These are phyloP conservation scores for Hemibagrus guttatus DNA, from an alignment of 2,797 vertebrate species.

Conservation along the genomic window DNA sequence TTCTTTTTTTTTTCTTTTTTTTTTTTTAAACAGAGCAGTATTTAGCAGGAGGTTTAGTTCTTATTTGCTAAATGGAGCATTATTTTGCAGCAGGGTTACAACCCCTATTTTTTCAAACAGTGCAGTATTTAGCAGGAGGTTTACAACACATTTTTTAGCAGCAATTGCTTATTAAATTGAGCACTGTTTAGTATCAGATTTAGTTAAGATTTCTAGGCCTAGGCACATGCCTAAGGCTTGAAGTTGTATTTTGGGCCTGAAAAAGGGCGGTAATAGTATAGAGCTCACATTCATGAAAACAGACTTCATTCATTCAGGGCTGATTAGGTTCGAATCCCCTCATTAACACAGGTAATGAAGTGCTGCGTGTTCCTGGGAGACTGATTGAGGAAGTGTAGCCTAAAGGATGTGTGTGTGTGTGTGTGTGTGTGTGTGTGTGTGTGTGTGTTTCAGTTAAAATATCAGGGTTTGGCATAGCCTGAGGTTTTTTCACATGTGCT, in stretches of 20 bases:
- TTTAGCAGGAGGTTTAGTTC: background rate
- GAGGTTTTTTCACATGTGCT: background rate
- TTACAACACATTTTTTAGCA: too few relatives aligned
- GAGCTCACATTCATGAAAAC: background rate
- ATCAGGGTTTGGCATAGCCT: background rate
- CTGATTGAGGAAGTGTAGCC: background rate
- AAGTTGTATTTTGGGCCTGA: background rate
- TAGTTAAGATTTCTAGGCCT: too few relatives aligned
- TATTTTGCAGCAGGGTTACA: background rate
- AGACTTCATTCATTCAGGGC: background rate
- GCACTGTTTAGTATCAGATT: too few relatives aligned
- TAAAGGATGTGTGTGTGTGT: background rate
- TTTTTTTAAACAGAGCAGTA: too few relatives aligned
- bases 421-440: background rate
- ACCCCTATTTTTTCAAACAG: background rate
- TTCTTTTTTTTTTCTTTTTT: too few relatives aligned
- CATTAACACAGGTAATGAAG: constrained; percentile 36
- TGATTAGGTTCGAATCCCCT: constrained; percentile 9
- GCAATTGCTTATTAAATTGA: too few relatives aligned
- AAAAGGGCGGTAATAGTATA: background rate
- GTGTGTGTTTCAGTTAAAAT: background rate
- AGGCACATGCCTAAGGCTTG: background rate
- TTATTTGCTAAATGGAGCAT: background rate
- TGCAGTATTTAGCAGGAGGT: background rate
- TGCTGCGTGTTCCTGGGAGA: background rate